These are phyloP conservation scores for Manis crassicaudata DNA, from an alignment of 2,797 vertebrate genomes.

Conservation along the genomic window DNA sequence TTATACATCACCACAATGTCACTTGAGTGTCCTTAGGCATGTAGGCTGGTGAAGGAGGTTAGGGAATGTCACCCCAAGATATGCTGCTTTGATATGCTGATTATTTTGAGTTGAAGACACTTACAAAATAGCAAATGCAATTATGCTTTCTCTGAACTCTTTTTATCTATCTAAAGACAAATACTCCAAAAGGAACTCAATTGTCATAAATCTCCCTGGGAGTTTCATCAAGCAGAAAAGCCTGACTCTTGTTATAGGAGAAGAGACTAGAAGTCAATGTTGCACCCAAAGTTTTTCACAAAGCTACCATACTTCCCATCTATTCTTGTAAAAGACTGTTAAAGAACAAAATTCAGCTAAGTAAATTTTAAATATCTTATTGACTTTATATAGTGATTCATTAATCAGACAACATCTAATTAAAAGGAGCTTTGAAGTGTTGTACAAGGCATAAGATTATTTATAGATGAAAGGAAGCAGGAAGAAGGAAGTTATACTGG, in stretches of 20 bases:
- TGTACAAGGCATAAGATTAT: not conserved
- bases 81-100: too few species aligned
- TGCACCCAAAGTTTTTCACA: not conserved
- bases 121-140: not conserved
- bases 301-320: not conserved
- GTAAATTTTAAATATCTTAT: too few species aligned
- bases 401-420: too few species aligned
- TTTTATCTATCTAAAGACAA: not conserved
- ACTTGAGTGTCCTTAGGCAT: not conserved
- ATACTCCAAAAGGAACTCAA: not conserved
- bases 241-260: not conserved
- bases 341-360: too few species aligned
- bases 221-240: not conserved
- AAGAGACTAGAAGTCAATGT: not conserved
- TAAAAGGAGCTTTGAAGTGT: not conserved
- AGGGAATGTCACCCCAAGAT: not conserved
- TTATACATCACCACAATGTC: not conserved
- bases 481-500: not conserved
- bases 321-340: too few species aligned
- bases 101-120: not conserved
- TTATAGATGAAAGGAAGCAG: not conserved
- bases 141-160: not conserved
- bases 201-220: not conserved
- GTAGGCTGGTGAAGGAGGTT: not conserved
- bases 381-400: too few species aligned